These are phyloP conservation scores for Drosophila nikananu DNA, from an alignment of 1,140 invertebrate genomes.

Conservation along the genomic window DNA sequence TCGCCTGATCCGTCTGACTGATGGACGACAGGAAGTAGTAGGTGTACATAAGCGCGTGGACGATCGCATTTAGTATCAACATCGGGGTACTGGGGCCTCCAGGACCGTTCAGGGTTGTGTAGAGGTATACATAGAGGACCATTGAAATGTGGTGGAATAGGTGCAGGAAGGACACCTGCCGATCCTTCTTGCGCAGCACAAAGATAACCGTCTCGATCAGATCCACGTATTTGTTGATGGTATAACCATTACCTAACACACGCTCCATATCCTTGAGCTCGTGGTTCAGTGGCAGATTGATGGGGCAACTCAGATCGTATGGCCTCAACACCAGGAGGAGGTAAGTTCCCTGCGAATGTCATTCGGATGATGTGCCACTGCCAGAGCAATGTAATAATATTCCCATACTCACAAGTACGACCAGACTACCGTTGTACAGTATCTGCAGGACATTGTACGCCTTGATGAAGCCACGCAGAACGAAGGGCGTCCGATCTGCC, in stretches of 20 bases:
- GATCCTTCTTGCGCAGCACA: constrained; percentile 52
- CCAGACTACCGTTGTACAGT: constrained; percentile 26
- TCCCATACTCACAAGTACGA: constrained; percentile 18
- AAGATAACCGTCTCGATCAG: constrained; percentile 54
- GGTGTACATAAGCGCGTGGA: constrained; percentile 33
- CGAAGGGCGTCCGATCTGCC: constrained; percentile 92
- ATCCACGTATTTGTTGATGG: constrained; percentile 49
- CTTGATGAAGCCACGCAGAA: constrained; percentile 90
- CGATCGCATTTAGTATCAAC: constrained; percentile 3
- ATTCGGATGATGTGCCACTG: neutral
- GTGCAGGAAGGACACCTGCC: constrained; percentile 50
- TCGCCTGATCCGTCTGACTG: constrained; percentile 5
- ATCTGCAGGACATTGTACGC: constrained; percentile 92
- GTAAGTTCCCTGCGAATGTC: neutral
- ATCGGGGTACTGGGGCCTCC: neutral
- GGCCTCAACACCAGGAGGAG: neutral
- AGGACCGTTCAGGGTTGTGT: neutral
- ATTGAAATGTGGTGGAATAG: constrained; percentile 65
- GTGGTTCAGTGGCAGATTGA: constrained; percentile 33
- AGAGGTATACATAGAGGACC: constrained; percentile 5
- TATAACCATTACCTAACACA: constrained; percentile 4
- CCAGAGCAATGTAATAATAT: too few relatives aligned
- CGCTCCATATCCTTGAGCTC: constrained; percentile 21
- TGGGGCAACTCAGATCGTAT: constrained; percentile 30
- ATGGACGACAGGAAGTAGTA: constrained; percentile 37